Percentiles rank a stretch among this genome's conserved stretches.
These are phyloP conservation scores for Xylocopa sonorina DNA, from an alignment of 1,140 invertebrate genomes.

Conservation along the genomic window DNA sequence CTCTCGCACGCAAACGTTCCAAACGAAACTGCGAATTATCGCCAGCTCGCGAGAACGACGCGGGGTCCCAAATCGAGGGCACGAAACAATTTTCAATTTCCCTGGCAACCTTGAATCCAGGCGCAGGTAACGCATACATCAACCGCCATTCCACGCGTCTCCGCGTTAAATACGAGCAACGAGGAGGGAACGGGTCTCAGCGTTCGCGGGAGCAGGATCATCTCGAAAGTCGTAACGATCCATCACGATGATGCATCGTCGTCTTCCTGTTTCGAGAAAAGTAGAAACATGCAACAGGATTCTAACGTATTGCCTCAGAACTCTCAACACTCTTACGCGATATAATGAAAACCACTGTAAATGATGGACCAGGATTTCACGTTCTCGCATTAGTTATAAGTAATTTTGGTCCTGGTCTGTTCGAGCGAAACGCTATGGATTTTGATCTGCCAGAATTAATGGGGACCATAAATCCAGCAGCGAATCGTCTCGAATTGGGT, in stretches of 20 bases:
- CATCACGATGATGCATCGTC: constrained; percentile 6
- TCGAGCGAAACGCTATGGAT: constrained; percentile 30
- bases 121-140: no score
- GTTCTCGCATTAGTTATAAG: neutral
- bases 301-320: neutral
- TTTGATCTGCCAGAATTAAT: constrained; percentile 37
- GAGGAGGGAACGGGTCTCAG: neutral
- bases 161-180: neutral
- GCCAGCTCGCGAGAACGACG: no score
- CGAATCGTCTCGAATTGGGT: constrained; percentile 33
- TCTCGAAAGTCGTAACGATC: neutral
- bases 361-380: neutral
- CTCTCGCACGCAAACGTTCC: no score
- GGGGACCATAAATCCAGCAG: constrained; percentile 38
- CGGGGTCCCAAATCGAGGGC: no score
- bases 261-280: neutral
- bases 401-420: neutral
- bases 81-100: no score
- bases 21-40: no score
- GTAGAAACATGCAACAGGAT: neutral
- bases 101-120: no score
- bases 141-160: neutral
- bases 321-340: neutral
- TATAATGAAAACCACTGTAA: neutral
- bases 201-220: neutral